phyloP scores from a whole-genome alignment of 1,140 invertebrate genomes.

The Eupeodes corollae region DNA sequence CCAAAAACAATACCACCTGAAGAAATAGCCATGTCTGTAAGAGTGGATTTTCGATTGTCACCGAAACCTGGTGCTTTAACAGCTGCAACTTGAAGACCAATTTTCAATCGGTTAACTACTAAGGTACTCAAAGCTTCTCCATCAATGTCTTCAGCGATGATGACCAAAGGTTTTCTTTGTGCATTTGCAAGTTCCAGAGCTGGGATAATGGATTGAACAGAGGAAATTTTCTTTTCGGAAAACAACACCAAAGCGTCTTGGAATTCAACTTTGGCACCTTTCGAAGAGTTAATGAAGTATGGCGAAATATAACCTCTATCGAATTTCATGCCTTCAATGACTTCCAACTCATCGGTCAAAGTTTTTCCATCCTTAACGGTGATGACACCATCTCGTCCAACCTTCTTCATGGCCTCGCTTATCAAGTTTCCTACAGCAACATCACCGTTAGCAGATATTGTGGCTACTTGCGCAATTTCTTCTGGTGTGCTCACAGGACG shows the following conservation, averaged over 20 bases:
- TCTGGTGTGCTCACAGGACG: constrained; percentile 94
- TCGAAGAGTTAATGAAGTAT: constrained; percentile 98
- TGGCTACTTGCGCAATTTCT: constrained; percentile 99
- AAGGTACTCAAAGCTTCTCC: constrained; percentile 96
- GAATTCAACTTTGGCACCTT: constrained; percentile 97
- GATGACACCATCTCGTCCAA: constrained; percentile 95
- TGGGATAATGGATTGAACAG: constrained; percentile 93
- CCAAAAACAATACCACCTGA: constrained; percentile 96
- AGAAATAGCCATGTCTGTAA: constrained; percentile 96
- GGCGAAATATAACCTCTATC: constrained; percentile 99
- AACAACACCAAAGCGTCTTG: constrained; percentile 92
- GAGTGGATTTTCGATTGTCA: constrained; percentile 94
- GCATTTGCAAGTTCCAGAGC: constrained; percentile 92
- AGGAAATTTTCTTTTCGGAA: constrained; percentile 97
- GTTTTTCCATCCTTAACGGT: constrained; percentile 99
- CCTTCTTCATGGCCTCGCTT: constrained; percentile 97
- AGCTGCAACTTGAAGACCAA: constrained; percentile 93
- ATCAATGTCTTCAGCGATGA: constrained; percentile 98
- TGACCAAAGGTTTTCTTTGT: constrained; percentile 88
- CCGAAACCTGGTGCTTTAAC: constrained; percentile 99
- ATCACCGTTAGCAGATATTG: constrained; percentile 99
- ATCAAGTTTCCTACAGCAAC: constrained; percentile 84
- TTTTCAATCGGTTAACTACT: constrained; percentile 95
- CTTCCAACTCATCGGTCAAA: constrained; percentile 87
- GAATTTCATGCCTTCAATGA: constrained; percentile 99